Evolutionary conservation across 2,797 vertebrate species (phyloP).

Genomic region (Smutsia gigantea): DNA sequence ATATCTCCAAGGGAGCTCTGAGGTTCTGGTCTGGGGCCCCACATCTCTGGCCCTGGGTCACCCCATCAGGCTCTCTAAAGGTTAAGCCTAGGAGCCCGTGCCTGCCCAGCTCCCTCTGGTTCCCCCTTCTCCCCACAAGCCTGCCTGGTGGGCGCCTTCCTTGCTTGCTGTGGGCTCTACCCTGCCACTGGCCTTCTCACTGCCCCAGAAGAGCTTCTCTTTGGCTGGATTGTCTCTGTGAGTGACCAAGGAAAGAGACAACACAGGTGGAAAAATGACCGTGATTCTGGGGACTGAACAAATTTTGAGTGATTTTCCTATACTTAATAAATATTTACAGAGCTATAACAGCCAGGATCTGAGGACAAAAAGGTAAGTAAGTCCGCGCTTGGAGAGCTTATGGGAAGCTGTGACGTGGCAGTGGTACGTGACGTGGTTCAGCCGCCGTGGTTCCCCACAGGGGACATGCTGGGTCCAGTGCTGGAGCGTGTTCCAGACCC

Average conservation of each 20-base stretch:
- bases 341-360: background rate
- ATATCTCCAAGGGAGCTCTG: background rate
- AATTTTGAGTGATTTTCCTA: background rate
- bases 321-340: background rate
- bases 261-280: background rate
- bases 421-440: background rate
- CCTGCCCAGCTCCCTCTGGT: too few relatives aligned
- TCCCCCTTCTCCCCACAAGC: background rate
- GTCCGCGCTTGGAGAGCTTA: background rate
- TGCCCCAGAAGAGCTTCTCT: background rate
- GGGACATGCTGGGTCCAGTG: accelerated
- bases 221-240: background rate
- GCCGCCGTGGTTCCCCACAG: background rate
- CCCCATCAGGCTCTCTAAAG: background rate
- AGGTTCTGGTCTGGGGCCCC: background rate
- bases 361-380: background rate
- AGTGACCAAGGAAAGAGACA: background rate
- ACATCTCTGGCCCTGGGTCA: background rate
- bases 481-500: background rate
- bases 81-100: background rate
- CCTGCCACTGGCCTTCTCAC: background rate
- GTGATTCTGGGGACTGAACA: background rate
- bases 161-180: background rate
- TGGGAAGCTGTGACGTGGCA: background rate
- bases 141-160: background rate